Evolutionary conservation across 2,113 vertebrate species (phyloP), one percentile per base, ranked within the genome.

Genomic region (Trochalopteron elliotii): DNA sequence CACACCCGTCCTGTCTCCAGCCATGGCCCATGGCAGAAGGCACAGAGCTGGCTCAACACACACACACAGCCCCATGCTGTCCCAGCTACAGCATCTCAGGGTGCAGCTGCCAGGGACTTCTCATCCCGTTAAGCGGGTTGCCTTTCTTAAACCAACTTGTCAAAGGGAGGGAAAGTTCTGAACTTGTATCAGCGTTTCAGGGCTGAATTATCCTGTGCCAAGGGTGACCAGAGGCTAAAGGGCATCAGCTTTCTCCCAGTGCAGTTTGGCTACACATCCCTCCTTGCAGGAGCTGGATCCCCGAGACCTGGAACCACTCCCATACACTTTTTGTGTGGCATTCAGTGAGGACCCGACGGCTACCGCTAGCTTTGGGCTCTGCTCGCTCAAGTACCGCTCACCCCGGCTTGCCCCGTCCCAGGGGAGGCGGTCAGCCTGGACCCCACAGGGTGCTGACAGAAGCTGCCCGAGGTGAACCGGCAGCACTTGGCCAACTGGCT

Each of bases 291-390:
- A 56, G 5, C 40, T 2, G 2, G 24, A 13, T 18, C 5, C 11
- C 10, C 4, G 7, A 14, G 4, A 20, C 42, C 49, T 3, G 25
- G 22, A 13, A 9, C 17, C 40, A 1, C 30, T 4, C 13, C 13
- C 4, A 5, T 0, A 3, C 2, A 0, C 7, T 10, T 44, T 35
- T 3, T 10, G 31, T 5, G 15, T 0, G 9, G 28, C 21, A 5
- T 3, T 45, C 33, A 5, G 21, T 0, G 23, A 15, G 37, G 5
- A 5, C 5, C 10, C 5, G 23, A 5, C 0, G 5, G 49, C 9
- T 10, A 39, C 37, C 37, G 37, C 37, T 39, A 39, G 37, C 75
- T 68, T 6, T 1, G 39, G 31, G 15, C 9, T 18, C 61, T 12
- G 31, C 57, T 57, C 7, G 0, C 27, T 15, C n/a, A 6, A 5